Evolutionary conservation across 1,140 invertebrate genomes (phyloP), one percentile per base, ranked within the genome.

Genomic region (Pomacea maculata): DNA sequence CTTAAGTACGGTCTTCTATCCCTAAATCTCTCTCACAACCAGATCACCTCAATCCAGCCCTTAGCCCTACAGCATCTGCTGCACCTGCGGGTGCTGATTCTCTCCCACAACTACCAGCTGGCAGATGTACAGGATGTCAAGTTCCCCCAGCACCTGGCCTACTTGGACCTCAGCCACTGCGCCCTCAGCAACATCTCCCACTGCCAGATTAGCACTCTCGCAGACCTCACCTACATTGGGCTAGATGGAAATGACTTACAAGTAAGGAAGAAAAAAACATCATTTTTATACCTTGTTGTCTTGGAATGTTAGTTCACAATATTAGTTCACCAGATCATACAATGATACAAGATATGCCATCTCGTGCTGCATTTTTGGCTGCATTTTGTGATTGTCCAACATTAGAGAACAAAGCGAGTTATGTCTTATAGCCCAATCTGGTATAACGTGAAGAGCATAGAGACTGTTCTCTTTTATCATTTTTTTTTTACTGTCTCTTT

Each of bases 91-190:
- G 34, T 29, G 19, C 75, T 86, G n/a, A 80, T 67, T 34, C 81
- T 86, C 21, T 75, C 82, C 19, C 45, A 72, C 57, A 86, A 83
- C 71, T 17, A 34, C 3, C 63, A 79, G 8, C 54, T 70, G 55
- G 17, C 63, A 17, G 52, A 65, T 25, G 52, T 85, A 12, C 67
- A 67, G 29, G 52, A 79, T 8, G 25, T 85, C 19, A 21, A 78
- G 54, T 80, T 85, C 57, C 85, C 85, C 54, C 71, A 68, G 11
- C 85, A 86, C 76, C 14, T 86, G 52, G 64, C 25, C 34, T 74
- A 75, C 68, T 74, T 86, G 17, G 83, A 86, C 61, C 75, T 86
- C 19, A 83, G 80, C 21, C 19, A 82, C 73, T 81, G 77, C 54
- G 68, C 65, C 7, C 77, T 86, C 25, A 29, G 67, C 25, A 61